phyloP scores from a whole-genome alignment of 2,113 vertebrate species.

The Symphodus melops region DNA sequence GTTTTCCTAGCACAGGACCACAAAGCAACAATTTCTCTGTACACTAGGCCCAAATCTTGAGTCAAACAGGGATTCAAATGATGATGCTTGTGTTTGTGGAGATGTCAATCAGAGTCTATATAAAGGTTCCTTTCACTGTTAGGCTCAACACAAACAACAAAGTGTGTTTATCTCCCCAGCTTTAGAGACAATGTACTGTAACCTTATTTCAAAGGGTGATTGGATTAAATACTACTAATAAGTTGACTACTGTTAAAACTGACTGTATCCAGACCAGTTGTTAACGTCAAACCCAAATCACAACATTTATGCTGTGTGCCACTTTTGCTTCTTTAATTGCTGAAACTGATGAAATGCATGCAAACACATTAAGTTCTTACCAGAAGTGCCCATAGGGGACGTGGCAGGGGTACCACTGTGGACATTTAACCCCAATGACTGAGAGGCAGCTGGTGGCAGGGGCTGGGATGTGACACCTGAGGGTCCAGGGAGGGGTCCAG shows the following conservation, averaged over 20 bases:
- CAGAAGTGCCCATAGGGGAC: conserved; percentile 95
- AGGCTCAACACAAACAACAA: background rate
- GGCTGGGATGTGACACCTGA: conserved; percentile 83
- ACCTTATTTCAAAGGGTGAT: background rate
- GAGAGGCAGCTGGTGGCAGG: conserved; percentile 87
- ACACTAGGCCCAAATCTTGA: background rate
- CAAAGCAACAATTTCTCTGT: conserved; percentile 32
- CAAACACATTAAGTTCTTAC: conserved; percentile 74
- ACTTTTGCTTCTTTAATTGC: background rate
- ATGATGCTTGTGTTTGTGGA: conserved; percentile 27
- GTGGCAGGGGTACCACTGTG: conserved; percentile 96
- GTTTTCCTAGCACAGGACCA: conserved; percentile 42
- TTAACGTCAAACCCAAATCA: conserved; percentile 7
- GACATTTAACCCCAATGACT: conserved; percentile 90
- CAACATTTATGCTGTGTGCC: background rate
- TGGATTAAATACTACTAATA: background rate
- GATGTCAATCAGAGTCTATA: background rate
- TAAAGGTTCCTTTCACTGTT: conserved; percentile 8
- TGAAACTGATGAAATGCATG: background rate
- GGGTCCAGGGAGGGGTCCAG: conserved; percentile 86
- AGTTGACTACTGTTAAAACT: background rate
- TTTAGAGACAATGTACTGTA: background rate
- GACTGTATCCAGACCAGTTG: conserved; percentile 9
- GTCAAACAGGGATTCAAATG: conserved; percentile 26
- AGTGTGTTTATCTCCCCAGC: conserved; percentile 8